These are phyloP conservation scores for Hyalella azteca DNA, from an alignment of 2,888 invertebrate species.

Conservation along the genomic window DNA sequence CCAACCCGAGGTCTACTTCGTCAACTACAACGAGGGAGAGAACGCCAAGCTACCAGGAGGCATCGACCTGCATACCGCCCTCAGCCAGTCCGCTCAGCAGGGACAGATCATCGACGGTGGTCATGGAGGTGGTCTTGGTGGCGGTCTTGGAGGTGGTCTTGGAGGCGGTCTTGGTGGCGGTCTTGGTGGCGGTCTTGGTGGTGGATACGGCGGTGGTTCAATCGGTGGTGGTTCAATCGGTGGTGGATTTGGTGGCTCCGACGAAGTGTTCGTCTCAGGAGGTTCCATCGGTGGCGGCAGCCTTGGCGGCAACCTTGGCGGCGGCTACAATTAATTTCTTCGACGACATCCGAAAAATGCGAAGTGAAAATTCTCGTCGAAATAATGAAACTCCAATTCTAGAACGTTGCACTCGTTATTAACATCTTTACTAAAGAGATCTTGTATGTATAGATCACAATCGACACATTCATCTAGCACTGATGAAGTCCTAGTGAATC, in stretches of 20 bases:
- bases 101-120: slow-evolving; percentile 36
- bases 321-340: slow-evolving; percentile 25
- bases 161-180: not conserved
- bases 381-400: not conserved
- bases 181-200: slow-evolving; percentile 4
- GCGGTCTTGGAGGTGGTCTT: not conserved
- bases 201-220: not conserved
- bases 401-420: slow-evolving; percentile 7
- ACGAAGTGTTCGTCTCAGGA: slow-evolving; percentile 25
- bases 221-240: slow-evolving; percentile 30
- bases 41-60: slow-evolving; percentile 42
- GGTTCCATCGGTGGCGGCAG: slow-evolving; percentile 13
- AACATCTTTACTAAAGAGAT: not conserved
- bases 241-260: slow-evolving; percentile 38
- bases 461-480: slow-evolving; percentile 15
- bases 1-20: slow-evolving; percentile 38
- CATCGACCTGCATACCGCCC: slow-evolving; percentile 35
- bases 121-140: no score
- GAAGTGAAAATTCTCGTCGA: slow-evolving; percentile 22
- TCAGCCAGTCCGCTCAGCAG: slow-evolving; percentile 36
- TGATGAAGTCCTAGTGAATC: slow-evolving; percentile 6
- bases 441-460: not conserved
- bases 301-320: slow-evolving; percentile 1
- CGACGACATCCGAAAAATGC: slow-evolving; percentile 13
- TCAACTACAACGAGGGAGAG: slow-evolving; percentile 45